Base-by-base conservation (phyloP, 2,888 invertebrate species). In the Pinctada fucata region DNA sequence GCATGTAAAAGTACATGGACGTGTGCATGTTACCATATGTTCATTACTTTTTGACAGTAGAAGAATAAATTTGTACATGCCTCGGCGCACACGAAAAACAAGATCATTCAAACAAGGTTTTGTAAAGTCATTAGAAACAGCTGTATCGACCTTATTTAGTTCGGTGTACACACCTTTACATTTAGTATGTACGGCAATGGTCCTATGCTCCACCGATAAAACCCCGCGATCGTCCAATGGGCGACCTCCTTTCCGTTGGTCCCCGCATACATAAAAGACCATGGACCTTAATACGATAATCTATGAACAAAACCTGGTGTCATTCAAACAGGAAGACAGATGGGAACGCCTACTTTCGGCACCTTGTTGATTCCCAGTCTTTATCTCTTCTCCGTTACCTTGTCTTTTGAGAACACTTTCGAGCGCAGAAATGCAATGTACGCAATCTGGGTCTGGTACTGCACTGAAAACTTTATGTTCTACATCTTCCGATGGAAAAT, bases 1-100 rank as follows among this genome's bases (percentile, higher is more conserved):
- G 68, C 68, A 68, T 45, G 47, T 68, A 31, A 45, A 68, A n/a
- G 47, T 31, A 68, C 31, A 68, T 45, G 68, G 47, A 31, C 68
- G 8, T 58, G 58, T 47, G 8, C 8, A 68, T 45, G 47, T 68
- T 45, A 45, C 68, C 68, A 68, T 16, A n/a, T 68, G 68, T 68
- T 47, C 47, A 31, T 8, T 8, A 68, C 68, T 31, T 68, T 66
- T 66, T 8, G 16, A 6, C 6, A n/a, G 8, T 6, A 13, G 13
- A 58, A 13, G 58, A 58, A 58, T 10, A 10, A 58, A 58, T 10
- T 58, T 58, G 13, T 58, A 13, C 58, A 10, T 13, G 58, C 58
- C 6, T 58, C 58, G 58, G 58, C 13, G 58, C 6, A 58, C 58
- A 58, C 58, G 13, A 6, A 68, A 45, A 31, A 47, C 47, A 1